phyloP scores from a whole-genome alignment of 2,888 invertebrate genomes.

The Hypomecis punctinalis region DNA sequence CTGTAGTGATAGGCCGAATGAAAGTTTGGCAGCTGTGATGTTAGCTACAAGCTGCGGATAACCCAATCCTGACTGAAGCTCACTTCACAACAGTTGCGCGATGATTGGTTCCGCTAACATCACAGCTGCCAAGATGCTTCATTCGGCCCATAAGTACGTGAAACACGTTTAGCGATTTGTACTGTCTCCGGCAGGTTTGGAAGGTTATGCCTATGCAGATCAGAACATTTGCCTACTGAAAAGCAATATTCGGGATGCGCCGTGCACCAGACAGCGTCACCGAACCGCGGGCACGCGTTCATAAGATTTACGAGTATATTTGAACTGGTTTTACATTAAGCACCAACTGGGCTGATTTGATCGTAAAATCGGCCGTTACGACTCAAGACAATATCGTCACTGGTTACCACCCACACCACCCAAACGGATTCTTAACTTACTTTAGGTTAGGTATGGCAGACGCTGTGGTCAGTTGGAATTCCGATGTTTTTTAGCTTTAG shows the following conservation, averaged over 20 bases:
- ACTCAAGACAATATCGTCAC: constrained; percentile 76
- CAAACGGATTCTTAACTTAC: constrained; percentile 73
- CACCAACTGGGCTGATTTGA: constrained; percentile 78
- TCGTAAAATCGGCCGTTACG: constrained; percentile 79
- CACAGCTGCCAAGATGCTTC: not conserved
- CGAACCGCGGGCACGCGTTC: constrained; percentile 69
- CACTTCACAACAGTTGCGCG: too few relatives aligned
- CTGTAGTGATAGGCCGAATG: too few relatives aligned
- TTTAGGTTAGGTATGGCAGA: constrained; percentile 72
- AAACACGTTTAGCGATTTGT: not conserved
- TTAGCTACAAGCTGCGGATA: too few relatives aligned
- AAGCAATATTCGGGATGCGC: constrained; percentile 46
- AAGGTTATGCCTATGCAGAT: constrained; percentile 17
- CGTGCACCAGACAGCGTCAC: constrained; percentile 61
- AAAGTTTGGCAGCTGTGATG: too few relatives aligned
- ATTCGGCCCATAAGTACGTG: too few relatives aligned
- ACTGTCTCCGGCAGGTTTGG: constrained; percentile 6
- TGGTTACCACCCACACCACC: constrained; percentile 80
- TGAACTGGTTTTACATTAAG: constrained; percentile 82
- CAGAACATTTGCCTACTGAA: constrained; percentile 29
- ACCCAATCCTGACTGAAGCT: too few relatives aligned
- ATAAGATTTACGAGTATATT: constrained; percentile 81
- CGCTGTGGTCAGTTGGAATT: constrained; percentile 49
- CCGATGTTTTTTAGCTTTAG: constrained; percentile 39
- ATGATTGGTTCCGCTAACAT: not conserved